Evolutionary conservation across 2,113 vertebrate genomes (phyloP), one percentile per base, ranked within the genome.

Genomic region (Motacilla tschutschensis): DNA sequence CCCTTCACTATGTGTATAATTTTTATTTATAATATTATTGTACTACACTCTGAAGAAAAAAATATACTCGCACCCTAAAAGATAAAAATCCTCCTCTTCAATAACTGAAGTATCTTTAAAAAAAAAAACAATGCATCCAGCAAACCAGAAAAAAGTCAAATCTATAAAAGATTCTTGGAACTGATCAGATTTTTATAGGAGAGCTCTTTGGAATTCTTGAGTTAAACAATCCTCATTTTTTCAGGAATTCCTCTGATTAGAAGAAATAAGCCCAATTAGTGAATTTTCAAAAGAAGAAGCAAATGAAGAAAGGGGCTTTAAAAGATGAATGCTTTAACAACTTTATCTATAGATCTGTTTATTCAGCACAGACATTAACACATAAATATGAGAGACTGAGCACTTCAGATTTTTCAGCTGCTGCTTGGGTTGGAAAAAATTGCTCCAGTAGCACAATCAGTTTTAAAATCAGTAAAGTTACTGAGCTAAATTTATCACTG

Each of bases 391-490:
- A 60, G 64, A 83, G 85, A 85, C 44, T 48, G 47, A 84, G 58
- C 74, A 91, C 88, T 89, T 91, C 54, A 80, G 60, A 85, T 85
- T 89, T 85, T 89, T 81, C 79, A 93, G 88, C 90, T 91, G 85
- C 73, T 85, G 35, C 80, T 87, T 74, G 65, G 65, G 54, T 58
- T 89, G 62, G 79, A 92, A 91, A 91, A 31, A 89, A 50, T 59
- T 41, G 63, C 76, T 85, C 20, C 38, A 89, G 67, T 12, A 75
- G 65, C 79, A 85, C 50, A 64, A 48, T 43, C 22, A 20, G 38
- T 58, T 87, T 58, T 64, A 87, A 80, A 80, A 67, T 53, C 62
- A 83, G 41, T 78, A 16, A 87, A 85, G 50, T 87, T 87, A 92
- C 6, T 65, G 43, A 85, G 31, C 43, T 89, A 85, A 83, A 88